Evolutionary conservation across 2,113 vertebrate species (phyloP), one percentile per base, ranked within the genome.

Genomic region (Vulpes vulpes): DNA sequence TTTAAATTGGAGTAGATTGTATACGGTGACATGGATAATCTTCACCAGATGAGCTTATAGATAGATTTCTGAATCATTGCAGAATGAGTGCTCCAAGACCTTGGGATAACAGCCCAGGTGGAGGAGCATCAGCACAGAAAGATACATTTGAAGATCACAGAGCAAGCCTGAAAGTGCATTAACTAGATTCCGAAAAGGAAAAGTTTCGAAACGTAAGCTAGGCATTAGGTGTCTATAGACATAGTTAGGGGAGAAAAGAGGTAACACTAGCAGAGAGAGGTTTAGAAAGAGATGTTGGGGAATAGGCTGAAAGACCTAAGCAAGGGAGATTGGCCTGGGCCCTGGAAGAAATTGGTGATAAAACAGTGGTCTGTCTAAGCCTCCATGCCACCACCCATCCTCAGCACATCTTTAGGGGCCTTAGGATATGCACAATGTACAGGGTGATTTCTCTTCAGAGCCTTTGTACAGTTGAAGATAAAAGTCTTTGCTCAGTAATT

Each of bases 161-260:
- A 90, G 84, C 89, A 92, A 43, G 76, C 76, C 71, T 64, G 32
- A 49, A 83, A 81, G 51, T 71, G 20, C 65, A 38, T 93, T 83
- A 22, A 65, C 73, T 80, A 92, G 27, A 32, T 90, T 79, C 59
- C 81, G 74, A 62, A 92, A 95, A 90, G 43, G 79, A 95, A 59
- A 32, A 95, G 60, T 38, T 94, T 96, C 9, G 15, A 38, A 93
- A 69, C 23, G 11, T 55, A 14, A 59, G 35, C 6, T 35, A 91
- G 89, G 27, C 38, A 62, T 80, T 93, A 65, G 9, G 53, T 92
- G 25, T 88, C 88, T 91, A 19, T 35, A 30, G 79, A 69, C 51
- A 62, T 67, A 64, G 53, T 83, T 83, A 60, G 53, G 32, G 82
- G n/a, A 74, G 64, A 35, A 67, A 79, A 80, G 73, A 59, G 27